phyloP scores from a whole-genome alignment of 2,113 vertebrate species.

The Megalops atlanticus region DNA sequence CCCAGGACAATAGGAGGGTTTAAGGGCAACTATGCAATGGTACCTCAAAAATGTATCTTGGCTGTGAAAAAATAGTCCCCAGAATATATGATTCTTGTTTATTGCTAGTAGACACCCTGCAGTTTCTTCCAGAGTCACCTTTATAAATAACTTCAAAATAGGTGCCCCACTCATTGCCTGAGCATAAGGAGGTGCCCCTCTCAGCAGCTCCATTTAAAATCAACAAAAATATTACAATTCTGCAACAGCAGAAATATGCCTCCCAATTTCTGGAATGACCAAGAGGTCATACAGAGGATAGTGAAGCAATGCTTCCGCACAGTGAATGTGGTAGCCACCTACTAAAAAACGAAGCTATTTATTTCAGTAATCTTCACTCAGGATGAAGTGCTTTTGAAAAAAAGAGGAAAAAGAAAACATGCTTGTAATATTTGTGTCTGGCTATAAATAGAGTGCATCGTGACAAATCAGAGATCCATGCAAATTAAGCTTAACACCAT shows the following conservation, averaged over 20 bases:
- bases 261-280: not conserved
- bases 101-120: not conserved
- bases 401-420: not conserved
- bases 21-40: too few species aligned
- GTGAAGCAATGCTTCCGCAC: not conserved
- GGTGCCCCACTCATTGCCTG: too few species aligned
- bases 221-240: too few species aligned
- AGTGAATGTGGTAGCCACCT: too few species aligned
- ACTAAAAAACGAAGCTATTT: not conserved
- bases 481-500: not conserved
- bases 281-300: not conserved
- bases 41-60: too few species aligned
- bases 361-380: not conserved
- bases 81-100: not conserved
- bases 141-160: not conserved
- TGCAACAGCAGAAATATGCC: too few species aligned
- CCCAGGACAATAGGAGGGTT: too few species aligned
- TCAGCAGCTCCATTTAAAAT: too few species aligned
- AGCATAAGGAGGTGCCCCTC: too few species aligned
- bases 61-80: too few species aligned
- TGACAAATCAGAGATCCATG: conserved; percentile 1
- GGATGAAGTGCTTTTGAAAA: not conserved
- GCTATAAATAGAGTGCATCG: not conserved
- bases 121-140: not conserved
- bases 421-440: too few species aligned